These are phyloP conservation scores for Mionectes macconnelli DNA, from an alignment of 2,113 vertebrate species.

Conservation along the genomic window DNA sequence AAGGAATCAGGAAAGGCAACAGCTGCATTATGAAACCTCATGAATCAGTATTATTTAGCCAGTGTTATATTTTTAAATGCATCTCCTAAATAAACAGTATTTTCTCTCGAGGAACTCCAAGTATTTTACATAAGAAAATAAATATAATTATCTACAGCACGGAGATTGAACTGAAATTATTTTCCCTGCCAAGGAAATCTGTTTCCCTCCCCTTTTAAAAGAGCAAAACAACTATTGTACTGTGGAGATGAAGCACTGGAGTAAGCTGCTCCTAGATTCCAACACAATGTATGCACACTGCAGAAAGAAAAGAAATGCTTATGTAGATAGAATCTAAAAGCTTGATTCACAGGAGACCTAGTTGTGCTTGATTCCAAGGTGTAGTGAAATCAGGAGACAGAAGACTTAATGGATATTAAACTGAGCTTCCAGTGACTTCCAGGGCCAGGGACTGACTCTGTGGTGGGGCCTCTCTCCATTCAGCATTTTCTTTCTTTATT, in stretches of 20 bases:
- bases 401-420: not conserved
- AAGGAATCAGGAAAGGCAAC: not conserved
- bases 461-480: not conserved
- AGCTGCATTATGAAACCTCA: not conserved
- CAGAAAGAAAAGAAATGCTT: not conserved
- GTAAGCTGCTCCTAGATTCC: not conserved
- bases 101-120: not conserved
- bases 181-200: not conserved
- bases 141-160: not conserved
- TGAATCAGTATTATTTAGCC: not conserved
- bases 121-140: conserved; percentile 18
- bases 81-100: not conserved
- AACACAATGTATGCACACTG: not conserved
- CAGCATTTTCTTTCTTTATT: not conserved
- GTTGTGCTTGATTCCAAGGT: not conserved
- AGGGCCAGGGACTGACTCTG: not conserved
- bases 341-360: not conserved
- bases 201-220: not conserved
- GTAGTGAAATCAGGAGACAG: not conserved
- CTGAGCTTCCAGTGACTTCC: not conserved
- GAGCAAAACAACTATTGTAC: not conserved
- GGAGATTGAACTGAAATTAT: not conserved
- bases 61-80: not conserved
- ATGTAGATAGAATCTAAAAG: not conserved
- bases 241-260: not conserved